phyloP scores from a whole-genome alignment of 2,113 vertebrate species.

The Takifugu flavidus region DNA sequence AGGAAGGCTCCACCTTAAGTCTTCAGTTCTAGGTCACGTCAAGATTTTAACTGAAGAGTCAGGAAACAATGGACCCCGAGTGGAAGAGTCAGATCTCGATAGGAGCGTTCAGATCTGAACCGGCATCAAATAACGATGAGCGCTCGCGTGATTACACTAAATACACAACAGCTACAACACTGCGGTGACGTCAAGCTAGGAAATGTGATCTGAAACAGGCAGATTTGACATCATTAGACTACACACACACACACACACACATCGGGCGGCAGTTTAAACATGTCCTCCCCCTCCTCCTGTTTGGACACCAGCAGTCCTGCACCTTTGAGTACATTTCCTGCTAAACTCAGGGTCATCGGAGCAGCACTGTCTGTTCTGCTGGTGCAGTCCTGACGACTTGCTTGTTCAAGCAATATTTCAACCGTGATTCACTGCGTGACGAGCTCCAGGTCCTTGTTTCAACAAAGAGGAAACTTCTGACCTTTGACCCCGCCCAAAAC shows the following conservation, averaged over 20 bases:
- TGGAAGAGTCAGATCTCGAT: no score
- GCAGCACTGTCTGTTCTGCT: constrained; percentile 48
- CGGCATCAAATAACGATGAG: no score
- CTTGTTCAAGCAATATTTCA: constrained; percentile 65
- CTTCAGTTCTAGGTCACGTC: no score
- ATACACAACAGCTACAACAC: no score
- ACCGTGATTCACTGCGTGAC: constrained; percentile 52
- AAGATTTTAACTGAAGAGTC: no score
- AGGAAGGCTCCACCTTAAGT: no score
- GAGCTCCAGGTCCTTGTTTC: constrained; percentile 27
- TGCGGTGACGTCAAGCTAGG: no score
- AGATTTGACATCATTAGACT: no score
- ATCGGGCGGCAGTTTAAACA: constrained; percentile 49
- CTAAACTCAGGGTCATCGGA: constrained; percentile 41
- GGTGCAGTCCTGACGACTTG: constrained; percentile 58
- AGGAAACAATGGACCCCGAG: no score
- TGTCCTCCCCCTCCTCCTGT: constrained; percentile 35
- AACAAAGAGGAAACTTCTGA: constrained; percentile 46
- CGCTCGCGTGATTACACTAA: no score
- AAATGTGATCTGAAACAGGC: no score
- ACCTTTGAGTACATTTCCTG: constrained; percentile 64
- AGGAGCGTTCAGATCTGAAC: no score
- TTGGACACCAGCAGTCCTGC: constrained; percentile 26
- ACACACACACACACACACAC: constrained; percentile 13
- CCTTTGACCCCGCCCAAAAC: constrained; percentile 23